Percentiles rank a stretch among this genome's conserved stretches.
phyloP scores from a whole-genome alignment of 2,888 invertebrate genomes.

The Cephus runcator region DNA sequence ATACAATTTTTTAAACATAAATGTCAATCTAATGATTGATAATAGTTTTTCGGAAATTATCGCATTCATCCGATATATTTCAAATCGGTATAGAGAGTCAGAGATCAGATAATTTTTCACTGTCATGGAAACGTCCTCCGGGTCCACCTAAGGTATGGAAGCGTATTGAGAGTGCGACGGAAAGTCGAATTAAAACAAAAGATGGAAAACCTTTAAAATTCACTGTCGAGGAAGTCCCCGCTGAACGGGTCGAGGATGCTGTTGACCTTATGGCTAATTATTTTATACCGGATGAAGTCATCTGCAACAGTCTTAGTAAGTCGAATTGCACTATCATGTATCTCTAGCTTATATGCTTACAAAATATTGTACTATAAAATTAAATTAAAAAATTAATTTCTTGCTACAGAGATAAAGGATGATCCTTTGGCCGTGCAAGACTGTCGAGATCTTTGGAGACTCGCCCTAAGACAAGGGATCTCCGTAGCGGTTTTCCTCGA shows the following conservation, averaged over 20 bases:
- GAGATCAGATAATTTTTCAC: neutral
- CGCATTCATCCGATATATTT: neutral
- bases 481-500: slow-evolving; percentile 58
- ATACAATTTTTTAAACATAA: neutral
- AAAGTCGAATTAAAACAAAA: slow-evolving; percentile 15
- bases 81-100: neutral
- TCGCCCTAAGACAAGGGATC: slow-evolving; percentile 49
- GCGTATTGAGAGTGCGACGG: slow-evolving; percentile 36
- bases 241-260: slow-evolving; percentile 49
- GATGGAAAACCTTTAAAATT: slow-evolving; percentile 42
- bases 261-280: slow-evolving; percentile 43
- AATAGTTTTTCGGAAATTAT: neutral
- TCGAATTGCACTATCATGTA: slow-evolving; percentile 7
- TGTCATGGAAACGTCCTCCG: slow-evolving; percentile 32
- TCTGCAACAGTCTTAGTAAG: slow-evolving; percentile 42
- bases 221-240: slow-evolving; percentile 54
- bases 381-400: neutral
- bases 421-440: slow-evolving; percentile 41
- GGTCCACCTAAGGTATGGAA: slow-evolving; percentile 53
- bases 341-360: neutral
- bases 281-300: slow-evolving; percentile 48
- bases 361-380: neutral
- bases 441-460: slow-evolving; percentile 44
- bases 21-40: neutral
- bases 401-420: slow-evolving; percentile 40